phyloP scores from a whole-genome alignment of 2,888 invertebrate species.

The Sussaba pulchella region DNA sequence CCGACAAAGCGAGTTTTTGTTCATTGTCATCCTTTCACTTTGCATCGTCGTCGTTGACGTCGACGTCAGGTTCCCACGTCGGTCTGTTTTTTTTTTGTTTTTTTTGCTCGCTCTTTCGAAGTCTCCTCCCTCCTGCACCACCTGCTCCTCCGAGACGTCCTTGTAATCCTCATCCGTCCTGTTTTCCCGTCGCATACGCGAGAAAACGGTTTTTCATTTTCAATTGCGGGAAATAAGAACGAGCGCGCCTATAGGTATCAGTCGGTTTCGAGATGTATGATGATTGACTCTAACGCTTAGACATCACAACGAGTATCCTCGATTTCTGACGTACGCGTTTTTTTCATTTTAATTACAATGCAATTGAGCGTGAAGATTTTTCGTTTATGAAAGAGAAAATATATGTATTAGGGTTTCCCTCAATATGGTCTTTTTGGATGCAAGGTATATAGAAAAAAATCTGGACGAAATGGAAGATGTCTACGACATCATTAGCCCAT shows the following conservation, averaged over 20 bases:
- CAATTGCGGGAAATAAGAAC: conserved; percentile 7
- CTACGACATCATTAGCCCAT: too few relatives aligned
- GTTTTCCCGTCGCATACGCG: conserved; percentile 38
- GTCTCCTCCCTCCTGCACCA: conserved; percentile 55
- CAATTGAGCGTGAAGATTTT: too few relatives aligned
- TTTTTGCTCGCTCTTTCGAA: conserved; percentile 38
- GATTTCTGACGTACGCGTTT: neutral
- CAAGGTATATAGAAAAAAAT: too few relatives aligned
- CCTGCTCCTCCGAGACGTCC: conserved; percentile 59
- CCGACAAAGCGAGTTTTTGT: conserved; percentile 66
- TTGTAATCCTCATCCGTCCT: conserved; percentile 59
- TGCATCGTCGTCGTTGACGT: conserved; percentile 65
- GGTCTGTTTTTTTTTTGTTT: conserved; percentile 33
- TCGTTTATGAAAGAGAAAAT: too few relatives aligned
- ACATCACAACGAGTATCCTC: neutral
- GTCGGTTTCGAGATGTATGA: conserved; percentile 4
- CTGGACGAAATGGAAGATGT: too few relatives aligned
- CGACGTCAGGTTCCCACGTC: conserved; percentile 68
- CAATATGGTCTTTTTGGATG: too few relatives aligned
- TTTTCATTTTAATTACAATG: too few relatives aligned
- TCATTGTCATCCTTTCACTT: conserved; percentile 73
- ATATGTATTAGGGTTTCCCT: too few relatives aligned
- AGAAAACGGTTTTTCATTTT: conserved; percentile 31
- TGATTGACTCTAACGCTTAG: neutral
- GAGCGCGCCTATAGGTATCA: neutral